Conservation (phyloP, 2,888 invertebrate genomes). For the Nudaria mundana region DNA sequence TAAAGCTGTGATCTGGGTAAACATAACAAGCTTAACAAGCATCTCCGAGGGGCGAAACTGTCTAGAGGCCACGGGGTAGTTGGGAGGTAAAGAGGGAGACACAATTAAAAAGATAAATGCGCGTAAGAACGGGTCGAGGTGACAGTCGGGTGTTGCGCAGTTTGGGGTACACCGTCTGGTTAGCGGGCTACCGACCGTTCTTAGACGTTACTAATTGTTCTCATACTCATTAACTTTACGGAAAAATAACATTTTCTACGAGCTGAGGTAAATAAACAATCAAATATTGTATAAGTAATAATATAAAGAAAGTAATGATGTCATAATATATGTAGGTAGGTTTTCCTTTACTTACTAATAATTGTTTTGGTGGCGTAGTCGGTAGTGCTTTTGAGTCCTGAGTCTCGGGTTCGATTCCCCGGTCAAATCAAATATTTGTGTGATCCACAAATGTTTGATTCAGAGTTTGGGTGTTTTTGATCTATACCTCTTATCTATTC, state of each 20-base stretch:
- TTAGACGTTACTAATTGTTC: constrained; percentile 37
- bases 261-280: too few species aligned
- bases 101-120: constrained; percentile 80
- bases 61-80: constrained; percentile 20
- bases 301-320: background rate
- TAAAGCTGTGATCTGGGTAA: constrained; percentile 40
- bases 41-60: constrained; percentile 20
- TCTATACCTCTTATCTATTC: too few species aligned
- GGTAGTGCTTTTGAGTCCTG: too few species aligned
- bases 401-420: too few species aligned
- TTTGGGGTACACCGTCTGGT: constrained; percentile 68
- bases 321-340: too few species aligned
- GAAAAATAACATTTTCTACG: background rate
- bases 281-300: too few species aligned
- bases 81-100: constrained; percentile 34
- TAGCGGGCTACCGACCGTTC: constrained; percentile 71
- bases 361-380: too few species aligned
- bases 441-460: too few species aligned
- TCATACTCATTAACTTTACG: background rate
- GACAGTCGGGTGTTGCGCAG: constrained; percentile 55
- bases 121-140: constrained; percentile 67
- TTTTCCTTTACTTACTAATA: too few species aligned
- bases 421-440: too few species aligned
- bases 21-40: constrained; percentile 62
- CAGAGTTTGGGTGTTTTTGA: too few species aligned